Evolutionary conservation across 35 echinoderm and acorn worm genomes (phyloP), one percentile per base, ranked within the genome.

Genomic region (Heliocidaris tuberculata): DNA sequence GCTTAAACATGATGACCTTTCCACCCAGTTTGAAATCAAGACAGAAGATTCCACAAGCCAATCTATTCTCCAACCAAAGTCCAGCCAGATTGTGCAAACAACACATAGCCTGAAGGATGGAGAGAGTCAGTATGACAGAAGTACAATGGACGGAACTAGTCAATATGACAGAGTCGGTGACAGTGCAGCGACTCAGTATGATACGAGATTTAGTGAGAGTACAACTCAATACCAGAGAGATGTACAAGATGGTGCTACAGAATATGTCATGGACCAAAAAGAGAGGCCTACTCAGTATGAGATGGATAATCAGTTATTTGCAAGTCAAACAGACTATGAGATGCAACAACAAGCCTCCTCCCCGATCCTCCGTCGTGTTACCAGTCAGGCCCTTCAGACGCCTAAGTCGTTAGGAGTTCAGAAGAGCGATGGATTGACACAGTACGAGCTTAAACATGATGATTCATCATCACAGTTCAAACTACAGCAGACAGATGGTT

Each of bases 361-460:
- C 16, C 87, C 87, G 5, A 89, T 89, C 24, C 87, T 89, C 5
- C 87, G 31, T 17, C 87, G 31, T 89, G 87, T 89, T 32, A 48
- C 12, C 10, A 48, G 32, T 24, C 87, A 27, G 31, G 87, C 31
- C 47, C 31, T 89, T 89, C 87, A 89, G 87, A 89, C 87, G 1
- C 31, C 87, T 47, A 89, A 89, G 13, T 11, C 87, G 0, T 21
- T 11, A 27, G 87, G 47, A 47, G 47, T 89, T 16, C 12, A 32
- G 31, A 89, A 48, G 47, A 89, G 87, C 31, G 87, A 89, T 89
- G 31, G 47, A 47, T 89, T 48, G 47, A 48, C 87, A 48, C 87
- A 89, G 87, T 47, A 89, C 47, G 47, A 32, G 87, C 12, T 89
- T 47, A 32, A 89, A 89, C 31, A 47, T 13, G 31, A n/a, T 47